Evolutionary conservation across 2,888 invertebrate genomes (phyloP), one percentile per base, ranked within the genome.

Genomic region (Hecatera dysodea): DNA sequence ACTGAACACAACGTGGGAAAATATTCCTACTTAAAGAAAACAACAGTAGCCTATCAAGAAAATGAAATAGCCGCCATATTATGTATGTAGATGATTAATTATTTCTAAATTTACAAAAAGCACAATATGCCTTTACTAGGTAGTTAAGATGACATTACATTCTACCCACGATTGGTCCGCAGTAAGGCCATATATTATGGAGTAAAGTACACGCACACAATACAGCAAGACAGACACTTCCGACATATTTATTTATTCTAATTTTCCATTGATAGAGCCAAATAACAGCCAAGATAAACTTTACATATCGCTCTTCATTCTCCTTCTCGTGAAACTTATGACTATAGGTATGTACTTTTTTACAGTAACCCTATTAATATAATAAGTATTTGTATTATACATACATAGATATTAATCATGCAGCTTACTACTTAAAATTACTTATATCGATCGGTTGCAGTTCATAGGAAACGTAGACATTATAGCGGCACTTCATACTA

Each of bases 101-200:
- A 73, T 63, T 75, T 84, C 73, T 85, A 85, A 82, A 83, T 82
- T 86, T 87, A 87, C 87, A 87, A 83, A 83, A 87, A 84, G 88
- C 87, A 82, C 81, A 86, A 81, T 86, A 88, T 88, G 87, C 80
- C 86, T 87, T 78, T 83, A 80, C 86, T 88, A 87, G 88, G 85
- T 89, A 86, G 84, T 83, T 82, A 86, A 86, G 88, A 88, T 89
- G 87, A 87, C 80, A 87, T 81, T 74, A 84, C 81, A 87, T 84
- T 83, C 87, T 91, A 90, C 83, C 86, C 88, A 90, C 88, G 88
- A 91, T 95, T 95, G 95, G 95, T 95, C 95, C 95, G 87, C 90
- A 87, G 87, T 94, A 95, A 95, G 94, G 95, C 95, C 90, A 88
- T 88, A 75, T 88, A 89, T 85, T 87, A 89, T 85, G 87, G 85